Base-by-base conservation (phyloP, 2,113 vertebrate genomes). In the Leptosomus discolor region DNA sequence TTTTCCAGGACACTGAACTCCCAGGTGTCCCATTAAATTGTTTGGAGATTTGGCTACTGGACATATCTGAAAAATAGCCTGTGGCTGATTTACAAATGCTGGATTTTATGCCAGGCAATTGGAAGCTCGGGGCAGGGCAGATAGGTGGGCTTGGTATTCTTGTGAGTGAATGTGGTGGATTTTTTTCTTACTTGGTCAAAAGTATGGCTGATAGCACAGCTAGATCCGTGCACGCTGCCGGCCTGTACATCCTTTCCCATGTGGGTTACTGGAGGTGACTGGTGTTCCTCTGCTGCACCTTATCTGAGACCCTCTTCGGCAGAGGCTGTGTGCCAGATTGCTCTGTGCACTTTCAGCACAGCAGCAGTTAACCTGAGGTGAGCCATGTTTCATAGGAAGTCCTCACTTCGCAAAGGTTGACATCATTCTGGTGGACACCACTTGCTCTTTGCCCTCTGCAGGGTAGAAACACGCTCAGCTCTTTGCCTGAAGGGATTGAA, bases 301-400 rank as follows among this genome's bases (percentile, higher is more conserved):
- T 74, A 15, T 41, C 48, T 2, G 1, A 73, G 50, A 50, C 30
- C 34, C 11, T 53, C 10, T 68, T 89, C 8, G 6, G 18, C 56
- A 73, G 53, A 68, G 20, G 34, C 36, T 81, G 18, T 7, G 17
- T 82, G 41, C 48, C 65, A 26, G 0, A 22, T 21, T 48, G n/a
- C 7, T 86, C 34, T 91, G 34, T 77, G 75, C n/a, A 3, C 45
- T 24, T n/a, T 68, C 53, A 79, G 77, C 43, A 39, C 43, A 43
- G 67, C 45, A 61, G 24, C 2, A 1, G 5, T 26, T 74, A 37
- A 50, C 23, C 12, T 1, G 1, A 58, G 13, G 51, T 51, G 61
- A 78, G 39, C 14, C 0, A 0, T 34, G 17, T n/a, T 65, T 43
- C 18, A 0, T 3, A 41, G 24, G 8, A 43, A 10, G 24, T 16